Percentiles rank a stretch among this genome's conserved stretches.
Evolutionary conservation across 2,797 vertebrate genomes (phyloP).

Genomic region (Pogoniulus pusillus): DNA sequence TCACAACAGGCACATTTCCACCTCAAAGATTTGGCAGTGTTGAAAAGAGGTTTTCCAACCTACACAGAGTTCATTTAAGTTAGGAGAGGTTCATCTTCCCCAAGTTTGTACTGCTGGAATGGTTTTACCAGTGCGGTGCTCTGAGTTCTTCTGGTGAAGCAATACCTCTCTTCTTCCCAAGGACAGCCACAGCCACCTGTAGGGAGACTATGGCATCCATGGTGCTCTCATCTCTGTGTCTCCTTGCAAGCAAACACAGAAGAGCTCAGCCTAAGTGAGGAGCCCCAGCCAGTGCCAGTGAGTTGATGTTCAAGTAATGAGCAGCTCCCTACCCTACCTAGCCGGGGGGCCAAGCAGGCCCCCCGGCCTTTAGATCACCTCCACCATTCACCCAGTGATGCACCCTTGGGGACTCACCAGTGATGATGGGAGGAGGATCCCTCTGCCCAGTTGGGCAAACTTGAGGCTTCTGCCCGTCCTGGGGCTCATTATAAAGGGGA

Average conservation of each 20-base stretch:
- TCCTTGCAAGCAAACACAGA: background rate
- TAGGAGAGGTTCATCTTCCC: constrained; percentile 28
- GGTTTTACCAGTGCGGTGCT: background rate
- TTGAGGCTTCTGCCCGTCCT: too few relatives aligned
- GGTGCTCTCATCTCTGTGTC: fast-evolving
- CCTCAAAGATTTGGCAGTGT: constrained; percentile 47
- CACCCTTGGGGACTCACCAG: too few relatives aligned
- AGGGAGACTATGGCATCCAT: background rate
- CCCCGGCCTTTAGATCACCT: too few relatives aligned
- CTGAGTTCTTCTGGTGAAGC: constrained; percentile 6
- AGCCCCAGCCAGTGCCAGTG: too few relatives aligned
- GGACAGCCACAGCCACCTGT: background rate
- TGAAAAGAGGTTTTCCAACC: constrained; percentile 51
- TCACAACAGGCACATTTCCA: background rate
- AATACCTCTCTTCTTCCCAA: background rate
- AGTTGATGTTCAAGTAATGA: too few relatives aligned
- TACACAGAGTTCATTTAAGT: constrained; percentile 35
- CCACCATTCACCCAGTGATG: too few relatives aligned
- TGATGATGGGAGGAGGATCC: too few relatives aligned
- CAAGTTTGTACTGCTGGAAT: constrained; percentile 19
- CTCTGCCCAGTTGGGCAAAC: too few relatives aligned
- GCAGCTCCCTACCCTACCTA: too few relatives aligned
- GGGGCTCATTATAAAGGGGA: too few relatives aligned
- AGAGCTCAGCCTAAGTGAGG: too few relatives aligned
- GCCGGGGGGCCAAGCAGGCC: too few relatives aligned